A percentile compares a stretch with the other conserved stretches of the same genome.
phyloP scores from a whole-genome alignment of 1,140 invertebrate genomes.

The Formica selysi region DNA sequence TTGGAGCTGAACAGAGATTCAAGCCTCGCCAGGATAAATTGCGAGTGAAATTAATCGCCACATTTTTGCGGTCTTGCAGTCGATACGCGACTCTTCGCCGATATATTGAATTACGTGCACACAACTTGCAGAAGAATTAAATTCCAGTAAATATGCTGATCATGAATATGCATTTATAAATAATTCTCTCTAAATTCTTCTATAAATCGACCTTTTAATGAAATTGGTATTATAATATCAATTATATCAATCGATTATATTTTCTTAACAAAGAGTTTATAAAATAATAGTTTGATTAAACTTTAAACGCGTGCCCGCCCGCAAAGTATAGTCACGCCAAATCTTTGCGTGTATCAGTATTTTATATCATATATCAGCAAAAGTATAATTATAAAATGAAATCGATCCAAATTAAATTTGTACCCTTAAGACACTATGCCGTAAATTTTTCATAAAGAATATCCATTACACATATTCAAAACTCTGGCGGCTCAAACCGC shows the following conservation, averaged over 20 bases:
- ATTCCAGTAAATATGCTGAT: neutral
- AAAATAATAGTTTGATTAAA: constrained; percentile 26
- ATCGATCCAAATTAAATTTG: neutral
- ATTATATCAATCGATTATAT: neutral
- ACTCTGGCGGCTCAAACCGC: neutral
- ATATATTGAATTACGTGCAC: neutral
- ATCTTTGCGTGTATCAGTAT: neutral
- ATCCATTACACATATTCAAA: neutral
- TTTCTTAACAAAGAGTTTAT: constrained; percentile 3
- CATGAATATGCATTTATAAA: neutral
- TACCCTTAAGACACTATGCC: no score
- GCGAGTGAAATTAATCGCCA: constrained; percentile 22
- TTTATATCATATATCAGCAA: neutral
- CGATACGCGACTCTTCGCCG: neutral
- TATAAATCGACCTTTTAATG: neutral
- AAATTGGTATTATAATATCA: constrained; percentile 18
- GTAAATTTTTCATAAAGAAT: neutral
- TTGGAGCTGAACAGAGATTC: constrained; percentile 30
- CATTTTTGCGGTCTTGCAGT: constrained; percentile 20
- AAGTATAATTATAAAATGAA: neutral
- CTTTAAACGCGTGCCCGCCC: neutral
- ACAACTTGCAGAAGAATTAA: neutral
- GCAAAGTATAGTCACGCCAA: neutral
- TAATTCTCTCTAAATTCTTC: neutral
- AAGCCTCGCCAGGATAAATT: constrained; percentile 10